Percentiles rank a stretch among this genome's conserved stretches.
These are phyloP conservation scores for Pandemis cinnamomeana DNA, from an alignment of 2,888 invertebrate genomes.

Conservation along the genomic window DNA sequence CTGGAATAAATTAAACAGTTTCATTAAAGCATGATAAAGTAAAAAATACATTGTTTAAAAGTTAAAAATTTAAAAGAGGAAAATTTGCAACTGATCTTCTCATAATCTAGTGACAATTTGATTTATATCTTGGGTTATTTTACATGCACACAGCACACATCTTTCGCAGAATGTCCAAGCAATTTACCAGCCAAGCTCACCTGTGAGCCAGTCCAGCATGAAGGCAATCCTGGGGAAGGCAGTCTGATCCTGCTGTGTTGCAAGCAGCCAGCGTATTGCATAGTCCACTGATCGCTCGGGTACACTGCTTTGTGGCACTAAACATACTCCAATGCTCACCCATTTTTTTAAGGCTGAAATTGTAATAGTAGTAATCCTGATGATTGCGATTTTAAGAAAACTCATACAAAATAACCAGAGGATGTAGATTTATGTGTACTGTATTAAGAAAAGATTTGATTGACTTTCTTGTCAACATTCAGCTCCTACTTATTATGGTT, in stretches of 20 bases:
- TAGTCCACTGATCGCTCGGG: conserved; percentile 69
- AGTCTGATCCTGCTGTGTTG: conserved; percentile 61
- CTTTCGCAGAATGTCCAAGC: not conserved
- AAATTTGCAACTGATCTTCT: too few relatives aligned
- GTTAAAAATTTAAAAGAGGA: too few relatives aligned
- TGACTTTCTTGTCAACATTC: too few relatives aligned
- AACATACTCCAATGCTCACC: conserved; percentile 69
- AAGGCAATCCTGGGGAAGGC: conserved; percentile 67
- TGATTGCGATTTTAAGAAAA: too few relatives aligned
- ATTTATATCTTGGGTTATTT: not conserved
- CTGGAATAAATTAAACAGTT: conserved; percentile 53
- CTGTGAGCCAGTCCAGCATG: conserved; percentile 77
- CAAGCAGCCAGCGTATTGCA: conserved; percentile 73
- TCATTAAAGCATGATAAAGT: conserved; percentile 11
- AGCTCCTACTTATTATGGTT: too few relatives aligned
- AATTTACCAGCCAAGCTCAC: conserved; percentile 48
- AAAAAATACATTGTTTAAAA: not conserved
- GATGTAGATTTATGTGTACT: too few relatives aligned
- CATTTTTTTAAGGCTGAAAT: conserved; percentile 75
- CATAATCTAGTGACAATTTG: too few relatives aligned
- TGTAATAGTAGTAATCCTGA: too few relatives aligned
- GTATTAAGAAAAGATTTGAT: too few relatives aligned
- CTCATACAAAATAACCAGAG: too few relatives aligned
- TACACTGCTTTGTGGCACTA: conserved; percentile 70
- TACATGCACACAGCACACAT: not conserved